Base-by-base conservation (phyloP, 2,888 invertebrate species). In the Syrista parreyssii region DNA sequence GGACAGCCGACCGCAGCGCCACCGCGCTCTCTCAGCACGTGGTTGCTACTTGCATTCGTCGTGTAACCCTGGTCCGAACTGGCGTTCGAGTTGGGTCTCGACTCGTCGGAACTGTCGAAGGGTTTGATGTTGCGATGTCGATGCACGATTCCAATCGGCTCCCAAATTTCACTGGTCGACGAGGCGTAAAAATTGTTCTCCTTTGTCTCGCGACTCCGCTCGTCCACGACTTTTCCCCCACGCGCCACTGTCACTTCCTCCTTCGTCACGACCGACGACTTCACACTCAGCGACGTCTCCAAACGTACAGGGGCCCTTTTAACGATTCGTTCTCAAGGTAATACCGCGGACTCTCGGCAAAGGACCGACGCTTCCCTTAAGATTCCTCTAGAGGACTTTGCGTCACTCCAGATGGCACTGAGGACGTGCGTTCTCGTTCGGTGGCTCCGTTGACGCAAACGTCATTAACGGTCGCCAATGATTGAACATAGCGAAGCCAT, bases 111-210 rank as follows among this genome's bases (percentile, higher is more conserved):
- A 78, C 90, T 90, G 81, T 91, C 91, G 83, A 91, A 90, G 31
- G 90, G 90, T 75, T 90, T 91, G 79, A 88, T 84, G 81, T 89
- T 89, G 4, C 89, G 84, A 11, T 88, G 86, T 36, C 90, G 89
- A 76, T 91, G 90, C 6, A 91, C 84, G 55, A 91, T 90, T 71
- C 91, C 91, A 35, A 92, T 89, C 12, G 95, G 95, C 87, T 95
- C 94, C 93, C 94, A 95, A 81, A 95, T 93, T 89, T 95, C 95
- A 81, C 94, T 94, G 75, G 94, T 94, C 74, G 94, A 93, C 85
- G 94, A 95, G 74, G 94, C 93, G 89, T 95, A 95, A 86, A 93
- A 94, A 89, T 95, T 95, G 88, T 95, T 94, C 86, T 95, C 95
- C 89, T 95, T 95, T 68, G 94, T 95, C 90, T 95, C 95, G 75